A percentile compares a stretch with the other conserved stretches of the same genome.
These are phyloP conservation scores for Spodoptera picta DNA, from an alignment of 2,888 invertebrate species.

Conservation along the genomic window DNA sequence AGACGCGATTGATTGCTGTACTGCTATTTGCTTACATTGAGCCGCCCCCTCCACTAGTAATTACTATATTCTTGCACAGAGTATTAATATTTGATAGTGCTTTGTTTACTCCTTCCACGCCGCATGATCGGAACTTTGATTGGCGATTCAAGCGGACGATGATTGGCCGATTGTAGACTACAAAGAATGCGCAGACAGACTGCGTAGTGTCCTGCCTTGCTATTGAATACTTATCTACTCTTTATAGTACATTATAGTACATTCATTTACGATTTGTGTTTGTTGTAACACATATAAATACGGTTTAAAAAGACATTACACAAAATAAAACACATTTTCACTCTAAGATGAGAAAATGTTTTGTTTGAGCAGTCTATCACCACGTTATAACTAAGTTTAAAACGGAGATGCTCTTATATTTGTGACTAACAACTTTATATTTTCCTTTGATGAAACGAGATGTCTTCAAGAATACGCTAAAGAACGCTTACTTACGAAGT, in stretches of 20 bases:
- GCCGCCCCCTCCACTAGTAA: not conserved
- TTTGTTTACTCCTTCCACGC: not conserved
- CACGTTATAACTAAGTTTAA: too few relatives aligned
- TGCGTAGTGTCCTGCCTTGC: not conserved
- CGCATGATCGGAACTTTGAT: conserved; percentile 4
- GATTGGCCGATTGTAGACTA: conserved; percentile 5
- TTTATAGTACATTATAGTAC: not conserved
- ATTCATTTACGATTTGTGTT: too few relatives aligned
- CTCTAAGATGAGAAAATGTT: too few relatives aligned
- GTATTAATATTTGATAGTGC: not conserved
- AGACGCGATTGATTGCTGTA: too few relatives aligned
- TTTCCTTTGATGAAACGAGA: conserved; percentile 4
- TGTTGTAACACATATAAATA: too few relatives aligned
- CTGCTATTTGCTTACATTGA: too few relatives aligned
- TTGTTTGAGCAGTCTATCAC: too few relatives aligned
- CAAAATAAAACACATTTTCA: too few relatives aligned
- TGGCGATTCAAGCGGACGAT: conserved; percentile 3
- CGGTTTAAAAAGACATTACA: too few relatives aligned
- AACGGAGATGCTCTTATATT: too few relatives aligned
- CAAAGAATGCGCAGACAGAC: conserved; percentile 6
- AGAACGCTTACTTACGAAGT: not conserved
- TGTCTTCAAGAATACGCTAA: not conserved
- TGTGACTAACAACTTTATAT: not conserved
- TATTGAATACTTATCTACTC: not conserved
- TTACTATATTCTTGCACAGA: not conserved